These are phyloP conservation scores for Antrozous pallidus DNA, from an alignment of 2,797 vertebrate species.

Conservation along the genomic window DNA sequence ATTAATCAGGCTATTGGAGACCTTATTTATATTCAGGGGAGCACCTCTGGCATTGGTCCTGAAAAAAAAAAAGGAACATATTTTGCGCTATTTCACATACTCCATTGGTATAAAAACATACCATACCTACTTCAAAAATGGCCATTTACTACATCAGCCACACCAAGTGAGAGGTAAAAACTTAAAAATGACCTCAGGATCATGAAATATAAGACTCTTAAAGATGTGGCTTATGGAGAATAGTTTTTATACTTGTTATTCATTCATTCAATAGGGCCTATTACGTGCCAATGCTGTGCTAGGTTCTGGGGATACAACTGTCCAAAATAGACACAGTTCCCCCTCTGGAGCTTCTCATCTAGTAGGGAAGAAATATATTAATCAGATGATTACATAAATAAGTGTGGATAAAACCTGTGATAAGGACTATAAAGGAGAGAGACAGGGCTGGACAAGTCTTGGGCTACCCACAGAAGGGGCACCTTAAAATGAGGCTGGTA, in stretches of 20 bases:
- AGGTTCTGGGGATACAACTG: not conserved
- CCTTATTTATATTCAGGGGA: constrained; percentile 97
- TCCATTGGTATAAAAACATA: not conserved
- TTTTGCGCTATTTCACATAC: not conserved
- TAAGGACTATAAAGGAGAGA: not conserved
- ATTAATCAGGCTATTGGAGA: constrained; percentile 95
- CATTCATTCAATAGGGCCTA: not conserved
- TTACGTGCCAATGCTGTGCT: not conserved
- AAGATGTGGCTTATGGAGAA: not conserved
- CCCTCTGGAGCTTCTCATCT: not conserved
- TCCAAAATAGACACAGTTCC: not conserved
- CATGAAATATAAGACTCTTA: not conserved
- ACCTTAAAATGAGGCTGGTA: not conserved
- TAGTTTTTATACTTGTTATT: not conserved
- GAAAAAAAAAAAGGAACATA: constrained; percentile 30
- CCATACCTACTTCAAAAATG: not conserved
- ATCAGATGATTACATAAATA: not conserved
- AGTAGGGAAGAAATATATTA: not conserved
- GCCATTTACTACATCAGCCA: not conserved
- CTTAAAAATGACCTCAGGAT: not conserved
- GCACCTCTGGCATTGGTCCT: constrained; percentile 85
- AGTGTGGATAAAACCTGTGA: not conserved
- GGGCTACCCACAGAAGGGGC: not conserved
- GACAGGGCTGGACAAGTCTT: not conserved
- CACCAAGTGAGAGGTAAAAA: not conserved